A percentile compares a stretch with the other conserved stretches of the same genome.
Evolutionary conservation across 2,113 vertebrate species (phyloP).

Genomic region (Calidris pygmaea): DNA sequence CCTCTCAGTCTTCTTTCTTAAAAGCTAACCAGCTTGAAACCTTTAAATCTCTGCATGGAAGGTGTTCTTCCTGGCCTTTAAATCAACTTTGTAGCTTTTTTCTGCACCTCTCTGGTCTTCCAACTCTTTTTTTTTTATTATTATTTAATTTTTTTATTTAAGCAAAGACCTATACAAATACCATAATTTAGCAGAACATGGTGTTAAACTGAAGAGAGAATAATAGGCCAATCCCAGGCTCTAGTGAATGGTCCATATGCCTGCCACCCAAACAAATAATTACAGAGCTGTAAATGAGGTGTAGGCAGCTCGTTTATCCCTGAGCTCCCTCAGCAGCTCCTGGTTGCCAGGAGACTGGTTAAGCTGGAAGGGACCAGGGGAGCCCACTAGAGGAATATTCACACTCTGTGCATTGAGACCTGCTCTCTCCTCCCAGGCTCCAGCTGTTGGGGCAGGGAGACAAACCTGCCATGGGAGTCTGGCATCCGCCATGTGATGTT

Average conservation of each 20-base stretch:
- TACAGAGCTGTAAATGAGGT: not conserved
- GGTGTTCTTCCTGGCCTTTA: not conserved
- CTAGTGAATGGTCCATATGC: not conserved
- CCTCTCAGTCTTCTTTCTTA: slow-evolving; percentile 2
- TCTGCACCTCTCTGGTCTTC: not conserved
- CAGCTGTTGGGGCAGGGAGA: not conserved
- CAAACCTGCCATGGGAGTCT: no score
- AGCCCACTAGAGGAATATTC: not conserved
- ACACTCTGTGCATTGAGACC: accelerated
- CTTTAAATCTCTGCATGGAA: slow-evolving; percentile 17
- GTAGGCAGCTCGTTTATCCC: not conserved
- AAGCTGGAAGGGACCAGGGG: not conserved
- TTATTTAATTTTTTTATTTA: not conserved
- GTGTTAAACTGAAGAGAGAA: not conserved
- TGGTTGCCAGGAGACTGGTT: not conserved
- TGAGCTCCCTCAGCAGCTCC: not conserved
- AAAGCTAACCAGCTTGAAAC: slow-evolving; percentile 14
- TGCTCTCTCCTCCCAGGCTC: not conserved
- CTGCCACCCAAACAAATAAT: slow-evolving; percentile 26
- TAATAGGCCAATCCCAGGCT: not conserved
- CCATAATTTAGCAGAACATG: not conserved
- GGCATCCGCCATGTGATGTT: no score
- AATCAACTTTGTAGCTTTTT: slow-evolving; percentile 3
- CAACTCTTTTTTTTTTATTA: not conserved
- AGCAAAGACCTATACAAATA: not conserved